Conservation (phyloP, 2,888 invertebrate genomes). For the Stenodera caucasica region DNA sequence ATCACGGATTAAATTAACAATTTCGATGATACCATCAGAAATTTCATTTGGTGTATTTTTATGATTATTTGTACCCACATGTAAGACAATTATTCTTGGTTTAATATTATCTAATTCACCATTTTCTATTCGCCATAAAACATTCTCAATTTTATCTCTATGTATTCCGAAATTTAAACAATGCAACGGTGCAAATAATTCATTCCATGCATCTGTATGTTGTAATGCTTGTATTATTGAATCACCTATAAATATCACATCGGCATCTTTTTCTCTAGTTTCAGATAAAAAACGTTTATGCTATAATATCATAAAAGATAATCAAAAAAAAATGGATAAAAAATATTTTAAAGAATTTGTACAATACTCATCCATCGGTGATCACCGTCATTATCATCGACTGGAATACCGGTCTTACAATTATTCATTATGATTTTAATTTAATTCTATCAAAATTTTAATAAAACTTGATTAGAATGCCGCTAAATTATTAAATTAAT, state of each 20-base stretch:
- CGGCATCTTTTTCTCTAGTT: constrained; percentile 64
- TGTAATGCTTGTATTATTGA: constrained; percentile 65
- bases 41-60: constrained; percentile 64
- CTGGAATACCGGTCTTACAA: constrained; percentile 70
- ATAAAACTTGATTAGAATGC: constrained; percentile 10
- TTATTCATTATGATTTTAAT: constrained; percentile 63
- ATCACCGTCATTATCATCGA: constrained; percentile 80
- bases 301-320: constrained; percentile 53
- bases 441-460: constrained; percentile 9
- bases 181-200: constrained; percentile 67
- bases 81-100: constrained; percentile 66
- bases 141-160: constrained; percentile 70
- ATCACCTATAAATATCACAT: constrained; percentile 71
- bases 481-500: constrained; percentile 17
- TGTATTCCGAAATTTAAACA: constrained; percentile 72
- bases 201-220: constrained; percentile 65
- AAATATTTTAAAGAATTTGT: too few relatives aligned
- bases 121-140: constrained; percentile 69
- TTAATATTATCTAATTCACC: constrained; percentile 69
- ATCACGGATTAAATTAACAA: constrained; percentile 60
- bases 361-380: constrained; percentile 84
- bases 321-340: constrained; percentile 1
- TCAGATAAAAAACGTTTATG: constrained; percentile 65
- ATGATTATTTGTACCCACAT: constrained; percentile 70
- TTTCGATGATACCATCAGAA: constrained; percentile 63